These are phyloP conservation scores for Cyclophora punctaria DNA, from an alignment of 2,888 invertebrate species.

Conservation along the genomic window DNA sequence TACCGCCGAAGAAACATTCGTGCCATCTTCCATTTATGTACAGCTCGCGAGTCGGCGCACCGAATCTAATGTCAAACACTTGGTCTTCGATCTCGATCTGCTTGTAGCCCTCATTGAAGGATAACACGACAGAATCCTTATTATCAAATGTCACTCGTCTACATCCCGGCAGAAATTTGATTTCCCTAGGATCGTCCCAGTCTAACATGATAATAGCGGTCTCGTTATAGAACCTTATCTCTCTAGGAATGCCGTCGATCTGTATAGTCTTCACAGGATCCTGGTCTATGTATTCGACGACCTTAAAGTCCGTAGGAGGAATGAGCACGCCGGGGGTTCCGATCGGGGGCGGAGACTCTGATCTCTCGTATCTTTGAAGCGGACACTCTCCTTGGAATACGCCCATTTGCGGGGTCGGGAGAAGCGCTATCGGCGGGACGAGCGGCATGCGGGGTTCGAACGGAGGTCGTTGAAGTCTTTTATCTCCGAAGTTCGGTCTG, in stretches of 20 bases:
- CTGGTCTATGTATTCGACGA: slow-evolving; percentile 62
- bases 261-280: slow-evolving; percentile 87
- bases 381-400: slow-evolving; percentile 55
- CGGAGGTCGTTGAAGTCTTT: slow-evolving; percentile 34
- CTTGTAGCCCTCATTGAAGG: slow-evolving; percentile 81
- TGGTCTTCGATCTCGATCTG: slow-evolving; percentile 83
- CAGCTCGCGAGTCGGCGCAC: slow-evolving; percentile 93
- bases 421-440: slow-evolving; percentile 33
- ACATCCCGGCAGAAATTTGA: slow-evolving; percentile 87
- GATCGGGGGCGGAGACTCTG: slow-evolving; percentile 48
- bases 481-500: slow-evolving; percentile 47
- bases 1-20: slow-evolving; percentile 94
- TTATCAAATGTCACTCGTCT: slow-evolving; percentile 85
- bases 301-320: slow-evolving; percentile 51
- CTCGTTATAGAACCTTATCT: slow-evolving; percentile 90
- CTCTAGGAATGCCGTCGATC: slow-evolving; percentile 86
- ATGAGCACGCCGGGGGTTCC: slow-evolving; percentile 51
- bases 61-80: slow-evolving; percentile 87
- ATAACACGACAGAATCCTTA: slow-evolving; percentile 78
- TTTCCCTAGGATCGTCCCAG: slow-evolving; percentile 89
- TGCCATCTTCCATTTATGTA: slow-evolving; percentile 92
- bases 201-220: slow-evolving; percentile 89
- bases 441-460: slow-evolving; percentile 45
- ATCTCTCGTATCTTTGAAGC: slow-evolving; percentile 47
- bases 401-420: slow-evolving; percentile 55